A percentile compares a stretch with the other conserved stretches of the same genome.
phyloP scores from a whole-genome alignment of 2,888 invertebrate genomes.

The Lasius platythorax region DNA sequence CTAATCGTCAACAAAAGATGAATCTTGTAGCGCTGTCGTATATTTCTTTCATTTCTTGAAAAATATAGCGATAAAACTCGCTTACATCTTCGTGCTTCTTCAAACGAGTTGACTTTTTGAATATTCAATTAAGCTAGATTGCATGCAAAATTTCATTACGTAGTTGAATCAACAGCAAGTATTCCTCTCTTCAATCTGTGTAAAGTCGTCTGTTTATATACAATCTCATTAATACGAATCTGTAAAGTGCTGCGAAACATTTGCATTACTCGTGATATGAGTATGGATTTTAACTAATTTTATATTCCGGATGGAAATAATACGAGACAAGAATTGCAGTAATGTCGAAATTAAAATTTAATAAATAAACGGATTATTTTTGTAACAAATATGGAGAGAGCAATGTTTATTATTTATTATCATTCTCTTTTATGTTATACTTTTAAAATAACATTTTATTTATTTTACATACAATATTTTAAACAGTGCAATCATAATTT shows the following conservation, averaged over 20 bases:
- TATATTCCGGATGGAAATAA: not conserved
- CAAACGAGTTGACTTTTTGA: slow-evolving; percentile 59
- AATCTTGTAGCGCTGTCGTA: not conserved
- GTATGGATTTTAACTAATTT: slow-evolving; percentile 3
- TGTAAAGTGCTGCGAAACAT: slow-evolving; percentile 47
- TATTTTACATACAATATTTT: slow-evolving; percentile 1
- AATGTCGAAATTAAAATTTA: slow-evolving; percentile 20
- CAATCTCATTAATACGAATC: slow-evolving; percentile 50
- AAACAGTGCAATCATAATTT: not conserved
- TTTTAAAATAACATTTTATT: slow-evolving; percentile 6
- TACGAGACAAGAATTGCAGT: not conserved
- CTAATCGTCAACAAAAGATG: not conserved
- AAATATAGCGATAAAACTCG: slow-evolving; percentile 57
- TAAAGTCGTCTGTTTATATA: slow-evolving; percentile 47
- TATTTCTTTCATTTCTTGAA: slow-evolving; percentile 3
- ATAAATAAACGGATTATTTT: not conserved
- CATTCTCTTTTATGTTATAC: not conserved
- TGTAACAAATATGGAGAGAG: not conserved
- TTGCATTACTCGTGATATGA: slow-evolving; percentile 57
- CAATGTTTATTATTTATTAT: not conserved
- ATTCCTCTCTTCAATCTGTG: slow-evolving; percentile 56
- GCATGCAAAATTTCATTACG: slow-evolving; percentile 63
- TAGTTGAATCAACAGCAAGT: slow-evolving; percentile 46
- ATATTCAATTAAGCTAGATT: slow-evolving; percentile 69
- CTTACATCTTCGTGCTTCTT: slow-evolving; percentile 32